Evolutionary conservation across 2,888 invertebrate species (phyloP), one percentile per base, ranked within the genome.

Genomic region (Pycnomerus fuliginosus): DNA sequence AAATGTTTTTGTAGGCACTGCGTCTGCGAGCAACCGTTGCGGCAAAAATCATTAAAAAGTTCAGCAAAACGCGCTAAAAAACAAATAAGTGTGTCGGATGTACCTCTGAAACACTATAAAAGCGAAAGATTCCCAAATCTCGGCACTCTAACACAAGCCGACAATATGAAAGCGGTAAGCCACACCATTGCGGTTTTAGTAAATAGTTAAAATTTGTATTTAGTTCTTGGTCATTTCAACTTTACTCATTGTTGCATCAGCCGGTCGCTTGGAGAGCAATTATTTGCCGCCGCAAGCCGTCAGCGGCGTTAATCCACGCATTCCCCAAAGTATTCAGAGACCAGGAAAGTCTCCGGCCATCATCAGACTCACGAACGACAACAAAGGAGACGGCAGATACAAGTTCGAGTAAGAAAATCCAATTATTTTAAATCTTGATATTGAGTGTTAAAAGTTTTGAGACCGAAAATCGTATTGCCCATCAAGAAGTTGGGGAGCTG

Each of bases 291-390:
- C 40, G 24, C 34, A 35, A 16, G 35, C 31, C n/a, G n/a, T n/a
- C n/a, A n/a, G n/a, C n/a, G n/a, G n/a, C n/a, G n/a, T n/a, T n/a
- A n/a, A n/a, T n/a, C n/a, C n/a, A n/a, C n/a, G n/a, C n/a, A n/a
- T n/a, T n/a, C n/a, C n/a, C n/a, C n/a, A n/a, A n/a, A n/a, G n/a
- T n/a, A n/a, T n/a, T n/a, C n/a, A n/a, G n/a, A n/a, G n/a, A n/a
- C n/a, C n/a, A n/a, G n/a, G n/a, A n/a, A n/a, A n/a, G n/a, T 75
- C 76, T 4, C 72, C 77, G 54, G 77, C 77, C 7, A 78, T 78
- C 50, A 62, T 78, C 35, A 71, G 76, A 23, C 62, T 77, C 39
- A 76, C 76, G 16, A 77, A 75, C 54, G 77, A 78, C 69, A 78
- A 78, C 74, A 76, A 76, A 60, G 70, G 76, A 47, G 77, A 77